These are phyloP conservation scores for Drosophila aldrichi DNA, from an alignment of 2,888 invertebrate species.

Conservation along the genomic window DNA sequence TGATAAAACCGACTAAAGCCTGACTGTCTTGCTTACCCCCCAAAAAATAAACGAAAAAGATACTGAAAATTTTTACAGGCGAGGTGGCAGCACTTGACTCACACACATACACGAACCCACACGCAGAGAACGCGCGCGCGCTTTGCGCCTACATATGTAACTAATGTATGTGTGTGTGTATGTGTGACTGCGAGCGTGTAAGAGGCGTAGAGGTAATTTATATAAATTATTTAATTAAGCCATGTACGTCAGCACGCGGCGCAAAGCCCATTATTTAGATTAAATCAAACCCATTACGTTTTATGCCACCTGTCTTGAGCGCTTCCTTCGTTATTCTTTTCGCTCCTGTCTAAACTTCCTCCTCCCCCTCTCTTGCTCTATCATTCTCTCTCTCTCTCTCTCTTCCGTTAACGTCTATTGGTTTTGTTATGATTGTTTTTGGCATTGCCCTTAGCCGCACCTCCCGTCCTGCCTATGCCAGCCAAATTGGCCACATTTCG, in stretches of 20 bases:
- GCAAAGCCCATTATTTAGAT: conserved; percentile 75
- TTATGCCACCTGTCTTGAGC: conserved; percentile 68
- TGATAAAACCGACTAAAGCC: conserved; percentile 65
- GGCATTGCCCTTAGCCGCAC: conserved; percentile 46
- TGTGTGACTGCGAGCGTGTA: conserved; percentile 41
- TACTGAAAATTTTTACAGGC: conserved; percentile 23
- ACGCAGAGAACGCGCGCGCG: conserved; percentile 54
- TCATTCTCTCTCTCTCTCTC: not conserved
- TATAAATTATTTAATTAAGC: conserved; percentile 79
- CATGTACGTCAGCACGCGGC: conserved; percentile 68
- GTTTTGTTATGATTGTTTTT: conserved; percentile 71
- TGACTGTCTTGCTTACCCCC: conserved; percentile 42
- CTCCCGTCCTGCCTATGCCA: conserved; percentile 22
- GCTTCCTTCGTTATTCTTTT: conserved; percentile 29
- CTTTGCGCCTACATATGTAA: conserved; percentile 27
- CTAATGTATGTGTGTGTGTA: not conserved
- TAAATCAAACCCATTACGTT: conserved; percentile 76
- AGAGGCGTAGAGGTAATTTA: conserved; percentile 64
- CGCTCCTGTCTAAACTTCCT: conserved; percentile 1
- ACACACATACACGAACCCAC: conserved; percentile 5
- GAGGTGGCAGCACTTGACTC: conserved; percentile 30
- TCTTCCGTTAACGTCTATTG: conserved; percentile 48
- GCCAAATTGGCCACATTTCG: conserved; percentile 74
- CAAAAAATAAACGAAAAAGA: conserved; percentile 10
- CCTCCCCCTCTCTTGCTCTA: not conserved